Base-by-base conservation (phyloP, 2,113 vertebrate species). In the Phoenicopterus ruber region DNA sequence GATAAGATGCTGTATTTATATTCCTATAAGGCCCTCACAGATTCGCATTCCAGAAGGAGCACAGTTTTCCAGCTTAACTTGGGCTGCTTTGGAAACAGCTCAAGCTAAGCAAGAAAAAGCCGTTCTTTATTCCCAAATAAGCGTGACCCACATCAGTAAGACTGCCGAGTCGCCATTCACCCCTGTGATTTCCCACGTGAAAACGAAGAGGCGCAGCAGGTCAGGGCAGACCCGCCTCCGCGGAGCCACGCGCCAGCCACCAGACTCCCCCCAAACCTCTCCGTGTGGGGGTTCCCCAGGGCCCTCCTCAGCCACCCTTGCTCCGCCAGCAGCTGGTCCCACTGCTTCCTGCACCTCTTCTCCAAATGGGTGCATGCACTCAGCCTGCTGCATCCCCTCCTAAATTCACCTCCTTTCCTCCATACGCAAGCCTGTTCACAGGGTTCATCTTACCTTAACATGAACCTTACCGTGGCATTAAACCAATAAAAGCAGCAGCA, bases 1-100 rank as follows among this genome's bases (percentile, higher is more conserved):
- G 94, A 92, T 89, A 94, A 79, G 72, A 93, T 76, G 49, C 49
- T 93, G 72, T 93, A 92, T 95, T 94, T 94, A 85, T 95, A 85
- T 94, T 89, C 72, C 69, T 94, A 5, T 86, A 87, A 87, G 88
- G 70, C 61, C 74, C 47, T 92, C 66, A 42, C 78, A 86, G 42
- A 91, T 93, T 95, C 31, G 3, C 58, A 72, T 91, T 93, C 91
- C 66, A 89, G 86, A 93, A 89, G 0, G 0, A 74, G 40, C 29
- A 57, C 9, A 63, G 84, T 91, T 95, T 94, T 89, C 73, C 83
- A 80, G 36, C 20, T 93, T 94, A 91, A 54, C 31, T 94, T 76
- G 31, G 81, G 47, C 61, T 86, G 42, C 61, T 94, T 82, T 93
- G 61, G 62, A 93, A 97, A 72, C 31, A 69, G 36, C 66, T 91